Conservation (phyloP, 2,113 vertebrate species). For the Mixornis gularis region DNA sequence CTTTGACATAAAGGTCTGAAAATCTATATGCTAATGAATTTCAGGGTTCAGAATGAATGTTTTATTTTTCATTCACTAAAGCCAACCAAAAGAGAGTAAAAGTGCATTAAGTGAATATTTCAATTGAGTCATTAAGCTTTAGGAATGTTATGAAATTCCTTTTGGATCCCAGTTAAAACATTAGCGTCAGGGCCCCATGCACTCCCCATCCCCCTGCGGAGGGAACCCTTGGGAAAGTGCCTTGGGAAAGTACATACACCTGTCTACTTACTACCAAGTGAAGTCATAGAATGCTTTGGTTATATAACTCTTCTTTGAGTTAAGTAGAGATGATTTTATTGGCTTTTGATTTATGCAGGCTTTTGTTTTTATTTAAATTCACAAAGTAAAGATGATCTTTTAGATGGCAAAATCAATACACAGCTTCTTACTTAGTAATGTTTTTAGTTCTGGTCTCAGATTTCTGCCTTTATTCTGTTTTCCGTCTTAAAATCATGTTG, state of each 20-base stretch:
- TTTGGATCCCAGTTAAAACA: not conserved
- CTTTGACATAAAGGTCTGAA: not conserved
- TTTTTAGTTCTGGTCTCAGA: not conserved
- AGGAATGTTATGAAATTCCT: not conserved
- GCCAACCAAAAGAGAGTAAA: not conserved
- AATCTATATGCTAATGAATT: not conserved
- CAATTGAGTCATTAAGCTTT: not conserved
- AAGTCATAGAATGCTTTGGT: not conserved
- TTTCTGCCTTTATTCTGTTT: not conserved
- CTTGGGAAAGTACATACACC: not conserved
- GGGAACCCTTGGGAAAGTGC: not conserved
- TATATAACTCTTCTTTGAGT: not conserved
- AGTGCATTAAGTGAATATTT: not conserved
- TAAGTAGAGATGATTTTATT: not conserved
- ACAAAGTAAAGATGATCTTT: not conserved
- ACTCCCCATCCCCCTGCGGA: not conserved
- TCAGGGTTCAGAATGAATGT: not conserved
- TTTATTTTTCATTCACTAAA: not conserved
- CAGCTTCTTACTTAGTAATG: not conserved
- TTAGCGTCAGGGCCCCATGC: fast-evolving
- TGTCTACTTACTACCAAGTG: not conserved
- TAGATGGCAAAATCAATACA: not conserved
- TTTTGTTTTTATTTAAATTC: not conserved
- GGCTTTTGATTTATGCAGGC: not conserved
- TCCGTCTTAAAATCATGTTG: not conserved